These are phyloP conservation scores for Dendrocincla tyrannina DNA, from an alignment of 2,797 vertebrate species.

Conservation along the genomic window DNA sequence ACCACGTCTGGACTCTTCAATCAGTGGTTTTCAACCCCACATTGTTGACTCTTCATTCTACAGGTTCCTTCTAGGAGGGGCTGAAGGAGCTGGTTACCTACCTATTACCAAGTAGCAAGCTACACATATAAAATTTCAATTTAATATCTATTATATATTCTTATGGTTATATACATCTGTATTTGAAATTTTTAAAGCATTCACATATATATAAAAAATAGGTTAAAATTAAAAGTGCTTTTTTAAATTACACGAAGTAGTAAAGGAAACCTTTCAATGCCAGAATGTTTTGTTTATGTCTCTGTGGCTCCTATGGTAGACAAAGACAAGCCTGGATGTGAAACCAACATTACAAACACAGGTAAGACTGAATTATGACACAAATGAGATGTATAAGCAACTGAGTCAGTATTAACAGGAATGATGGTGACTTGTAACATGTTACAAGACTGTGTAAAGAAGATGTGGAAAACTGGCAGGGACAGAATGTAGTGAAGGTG, in stretches of 20 bases:
- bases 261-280: background rate
- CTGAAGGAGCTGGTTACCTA: background rate
- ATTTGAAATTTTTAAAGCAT: background rate
- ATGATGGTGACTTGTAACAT: background rate
- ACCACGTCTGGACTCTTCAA: background rate
- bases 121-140: background rate
- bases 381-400: background rate
- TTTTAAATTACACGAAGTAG: background rate
- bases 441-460: background rate
- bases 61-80: background rate
- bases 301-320: background rate
- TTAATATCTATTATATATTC: background rate
- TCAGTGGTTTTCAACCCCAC: background rate
- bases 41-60: background rate
- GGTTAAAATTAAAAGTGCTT: background rate
- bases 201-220: background rate
- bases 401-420: background rate
- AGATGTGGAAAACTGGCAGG: background rate
- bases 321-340: background rate
- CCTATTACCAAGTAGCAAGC: background rate
- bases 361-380: background rate
- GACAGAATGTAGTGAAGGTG: background rate
- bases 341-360: background rate
- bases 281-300: background rate
- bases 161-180: background rate